phyloP scores from a whole-genome alignment of 2,888 invertebrate genomes.

The Sinodicranocentrus sp. region DNA sequence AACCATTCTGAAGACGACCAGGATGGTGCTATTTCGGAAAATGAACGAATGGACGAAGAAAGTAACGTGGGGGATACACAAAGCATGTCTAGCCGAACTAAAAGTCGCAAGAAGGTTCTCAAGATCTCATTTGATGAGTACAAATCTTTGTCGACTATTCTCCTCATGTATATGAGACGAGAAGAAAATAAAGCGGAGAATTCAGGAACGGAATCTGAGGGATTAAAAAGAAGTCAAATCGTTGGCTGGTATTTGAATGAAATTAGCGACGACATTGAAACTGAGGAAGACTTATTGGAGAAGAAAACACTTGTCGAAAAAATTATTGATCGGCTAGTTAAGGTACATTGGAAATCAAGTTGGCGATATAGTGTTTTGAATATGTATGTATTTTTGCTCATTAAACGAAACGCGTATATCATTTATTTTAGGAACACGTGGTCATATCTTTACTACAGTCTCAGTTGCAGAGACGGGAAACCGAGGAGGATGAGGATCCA shows the following conservation, averaged over 20 bases:
- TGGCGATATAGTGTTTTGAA: constrained; percentile 18
- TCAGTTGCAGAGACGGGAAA: constrained; percentile 80
- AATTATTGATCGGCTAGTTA: constrained; percentile 93
- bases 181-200: constrained; percentile 83
- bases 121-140: constrained; percentile 94
- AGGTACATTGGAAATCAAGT: constrained; percentile 77
- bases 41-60: constrained; percentile 74
- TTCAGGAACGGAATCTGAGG: constrained; percentile 77
- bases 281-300: constrained; percentile 93
- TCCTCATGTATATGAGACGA: constrained; percentile 92
- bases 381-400: neutral
- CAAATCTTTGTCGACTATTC: constrained; percentile 93
- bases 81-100: constrained; percentile 10
- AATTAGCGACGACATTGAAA: constrained; percentile 91
- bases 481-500: constrained; percentile 87
- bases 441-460: constrained; percentile 87
- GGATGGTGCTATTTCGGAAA: constrained; percentile 23
- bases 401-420: no score
- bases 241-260: constrained; percentile 96
- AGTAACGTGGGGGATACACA: constrained; percentile 48
- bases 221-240: constrained; percentile 86
- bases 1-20: constrained; percentile 30
- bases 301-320: constrained; percentile 94
- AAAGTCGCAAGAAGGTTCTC: constrained; percentile 77
- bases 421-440: constrained; percentile 85